Evolutionary conservation across 1,140 invertebrate species (phyloP), one percentile per base, ranked within the genome.

Genomic region (Penaeus vannamei): DNA sequence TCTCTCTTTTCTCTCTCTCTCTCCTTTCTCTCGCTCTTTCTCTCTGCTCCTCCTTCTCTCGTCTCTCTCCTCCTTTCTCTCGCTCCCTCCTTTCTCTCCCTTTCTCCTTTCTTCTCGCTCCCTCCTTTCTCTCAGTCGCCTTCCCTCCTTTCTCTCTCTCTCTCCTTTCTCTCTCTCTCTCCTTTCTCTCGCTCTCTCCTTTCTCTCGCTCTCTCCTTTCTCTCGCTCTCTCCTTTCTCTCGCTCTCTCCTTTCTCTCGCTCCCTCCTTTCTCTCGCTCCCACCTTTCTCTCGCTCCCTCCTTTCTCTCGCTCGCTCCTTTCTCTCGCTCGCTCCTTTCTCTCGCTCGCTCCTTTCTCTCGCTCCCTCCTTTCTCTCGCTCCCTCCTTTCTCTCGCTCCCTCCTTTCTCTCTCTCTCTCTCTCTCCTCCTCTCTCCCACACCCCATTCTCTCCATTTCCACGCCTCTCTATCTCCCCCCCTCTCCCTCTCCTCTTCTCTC

Each of bases 121-220:
- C n/a, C 62, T 64, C 62, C n/a, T n/a, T n/a, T 64, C n/a, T n/a
- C 62, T n/a, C n/a, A 19, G 17, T n/a, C n/a, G 17, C n/a, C 62
- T 64, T n/a, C 62, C n/a, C 62, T n/a, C 62, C 62, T 64, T 64
- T n/a, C 62, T 64, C 62, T 64, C 62, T 64, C 62, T n/a, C n/a
- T n/a, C 62, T n/a, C 62, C n/a, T 64, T n/a, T n/a, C n/a, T n/a
- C n/a, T n/a, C n/a, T n/a, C 62, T 64, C 62, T n/a, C 62, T n/a
- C n/a, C n/a, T n/a, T n/a, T 64, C 62, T 64, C 62, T 64, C 62
- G 17, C n/a, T 64, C n/a, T 64, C 62, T 64, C n/a, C 62, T n/a
- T 64, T n/a, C n/a, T n/a, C n/a, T n/a, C 62, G 17, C n/a, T n/a
- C n/a, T n/a, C n/a, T 64, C 62, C 62, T 64, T n/a, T 64, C 62